These are phyloP conservation scores for Gymnogyps californianus DNA, from an alignment of 2,113 vertebrate species.

Conservation along the genomic window DNA sequence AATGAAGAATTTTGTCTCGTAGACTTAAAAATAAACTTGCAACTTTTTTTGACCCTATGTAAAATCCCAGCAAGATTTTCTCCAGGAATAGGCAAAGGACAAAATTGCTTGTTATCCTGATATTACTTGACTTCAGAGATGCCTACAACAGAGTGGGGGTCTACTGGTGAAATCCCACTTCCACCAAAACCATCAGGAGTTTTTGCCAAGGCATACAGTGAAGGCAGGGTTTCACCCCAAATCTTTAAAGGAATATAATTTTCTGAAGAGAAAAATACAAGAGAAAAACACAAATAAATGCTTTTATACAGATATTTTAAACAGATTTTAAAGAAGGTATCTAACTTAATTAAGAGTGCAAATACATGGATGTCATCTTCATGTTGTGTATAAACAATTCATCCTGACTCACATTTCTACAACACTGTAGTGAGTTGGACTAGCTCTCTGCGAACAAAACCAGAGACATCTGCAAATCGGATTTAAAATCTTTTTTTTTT, in stretches of 20 bases:
- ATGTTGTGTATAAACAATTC: neutral
- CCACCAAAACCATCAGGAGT: neutral
- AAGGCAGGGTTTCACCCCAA: neutral
- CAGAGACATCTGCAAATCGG: conserved; percentile 80
- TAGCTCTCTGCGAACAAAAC: conserved; percentile 59
- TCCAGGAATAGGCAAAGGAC: neutral
- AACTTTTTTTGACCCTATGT: neutral
- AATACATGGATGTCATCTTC: neutral
- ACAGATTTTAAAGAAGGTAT: neutral
- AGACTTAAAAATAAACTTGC: conserved; percentile 28
- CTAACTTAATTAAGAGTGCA: neutral
- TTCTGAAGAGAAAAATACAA: conserved; percentile 10
- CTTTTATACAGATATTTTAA: neutral
- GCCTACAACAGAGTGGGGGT: neutral
- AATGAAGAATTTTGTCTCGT: neutral
- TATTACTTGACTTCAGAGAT: neutral
- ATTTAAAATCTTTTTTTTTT: conserved; percentile 49
- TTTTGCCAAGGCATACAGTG: neutral
- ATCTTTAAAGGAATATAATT: neutral
- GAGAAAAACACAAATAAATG: neutral
- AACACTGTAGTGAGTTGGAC: conserved; percentile 24
- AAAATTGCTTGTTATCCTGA: neutral
- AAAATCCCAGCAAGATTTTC: conserved; percentile 20
- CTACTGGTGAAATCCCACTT: neutral
- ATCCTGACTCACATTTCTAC: neutral